phyloP scores from a whole-genome alignment of 2,797 vertebrate species.

The Pagetopsis macropterus region DNA sequence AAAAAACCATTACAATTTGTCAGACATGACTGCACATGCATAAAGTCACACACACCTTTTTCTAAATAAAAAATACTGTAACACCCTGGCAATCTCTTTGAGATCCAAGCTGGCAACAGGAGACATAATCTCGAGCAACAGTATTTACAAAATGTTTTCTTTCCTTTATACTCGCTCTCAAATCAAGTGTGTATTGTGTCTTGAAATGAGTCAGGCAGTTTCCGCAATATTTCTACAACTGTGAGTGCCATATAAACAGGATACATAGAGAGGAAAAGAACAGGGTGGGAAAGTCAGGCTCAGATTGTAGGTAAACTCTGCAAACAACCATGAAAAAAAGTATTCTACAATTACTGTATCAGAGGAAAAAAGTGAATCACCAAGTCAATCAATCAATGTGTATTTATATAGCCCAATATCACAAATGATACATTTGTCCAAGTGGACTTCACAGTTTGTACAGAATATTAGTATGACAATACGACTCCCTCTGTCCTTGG shows the following conservation, averaged over 20 bases:
- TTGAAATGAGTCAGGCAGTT: constrained; percentile 64
- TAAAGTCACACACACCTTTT: constrained; percentile 8
- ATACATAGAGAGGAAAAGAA: constrained; percentile 78
- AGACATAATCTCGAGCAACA: constrained; percentile 14
- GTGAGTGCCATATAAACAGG: constrained; percentile 80
- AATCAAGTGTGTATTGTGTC: constrained; percentile 58
- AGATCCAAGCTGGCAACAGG: constrained; percentile 7
- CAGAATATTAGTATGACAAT: too few relatives aligned
- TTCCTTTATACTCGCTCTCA: constrained; percentile 25
- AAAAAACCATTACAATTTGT: constrained; percentile 32
- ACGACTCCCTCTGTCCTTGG: too few relatives aligned
- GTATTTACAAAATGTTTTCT: constrained; percentile 55
- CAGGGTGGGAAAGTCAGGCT: constrained; percentile 72
- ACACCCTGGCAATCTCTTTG: not conserved
- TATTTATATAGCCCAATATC: too few relatives aligned
- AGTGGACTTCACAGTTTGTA: too few relatives aligned
- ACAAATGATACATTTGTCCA: too few relatives aligned
- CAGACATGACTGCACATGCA: constrained; percentile 25
- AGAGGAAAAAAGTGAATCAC: constrained; percentile 46
- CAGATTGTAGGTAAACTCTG: constrained; percentile 51
- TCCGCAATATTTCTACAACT: constrained; percentile 68
- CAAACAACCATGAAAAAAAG: constrained; percentile 61
- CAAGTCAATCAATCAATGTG: not conserved
- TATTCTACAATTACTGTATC: constrained; percentile 34
- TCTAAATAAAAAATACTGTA: not conserved